Base-by-base conservation (phyloP, 2,113 vertebrate species). In the Psittacara wagleri region DNA sequence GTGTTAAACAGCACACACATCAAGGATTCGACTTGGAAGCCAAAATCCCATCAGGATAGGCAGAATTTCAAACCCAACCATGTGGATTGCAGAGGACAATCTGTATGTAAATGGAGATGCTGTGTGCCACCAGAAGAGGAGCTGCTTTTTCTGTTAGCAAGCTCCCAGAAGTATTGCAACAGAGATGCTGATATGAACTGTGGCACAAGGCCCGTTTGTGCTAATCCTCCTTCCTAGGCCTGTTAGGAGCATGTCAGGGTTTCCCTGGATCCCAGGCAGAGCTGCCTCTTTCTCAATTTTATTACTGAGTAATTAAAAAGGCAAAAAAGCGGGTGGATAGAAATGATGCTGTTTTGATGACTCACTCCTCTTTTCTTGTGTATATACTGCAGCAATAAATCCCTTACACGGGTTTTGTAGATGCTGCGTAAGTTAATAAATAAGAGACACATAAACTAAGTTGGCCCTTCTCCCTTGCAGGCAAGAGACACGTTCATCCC, bases 221-320 rank as follows among this genome's bases (percentile, higher is more conserved):
- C n/a, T 68, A 64, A 44, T 41, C 48, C 77, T 75, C 66, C 55
- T 78, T 84, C 69, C 77, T 39, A 66, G 61, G 68, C 80, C 86
- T 74, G 61, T 79, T 39, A 72, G 77, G 81, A 84, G 39, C 57
- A 31, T 3, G 11, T 46, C 83, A 67, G 74, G 62, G 70, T 82
- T 82, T 89, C 86, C 84, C 74, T 75, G 81, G 33, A 91, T 73
- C 77, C 62, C 81, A 87, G 75, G 81, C 62, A 82, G 61, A 74
- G 39, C 41, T 0, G 1, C 48, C 37, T 79, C 81, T 20, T 18
- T 59, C 63, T 49, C 69, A 11, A 5, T 80, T 92, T 88, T 62
- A 89, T 74, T 64, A 87, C 31, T 5, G 41, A 95, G 66, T 62
- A 91, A 88, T 92, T 95, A 87, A 94, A 96, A 83, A 92, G 76